A percentile compares a stretch with the other conserved stretches of the same genome.
Evolutionary conservation across 2,888 invertebrate genomes (phyloP).

Genomic region (Dryobota labecula): DNA sequence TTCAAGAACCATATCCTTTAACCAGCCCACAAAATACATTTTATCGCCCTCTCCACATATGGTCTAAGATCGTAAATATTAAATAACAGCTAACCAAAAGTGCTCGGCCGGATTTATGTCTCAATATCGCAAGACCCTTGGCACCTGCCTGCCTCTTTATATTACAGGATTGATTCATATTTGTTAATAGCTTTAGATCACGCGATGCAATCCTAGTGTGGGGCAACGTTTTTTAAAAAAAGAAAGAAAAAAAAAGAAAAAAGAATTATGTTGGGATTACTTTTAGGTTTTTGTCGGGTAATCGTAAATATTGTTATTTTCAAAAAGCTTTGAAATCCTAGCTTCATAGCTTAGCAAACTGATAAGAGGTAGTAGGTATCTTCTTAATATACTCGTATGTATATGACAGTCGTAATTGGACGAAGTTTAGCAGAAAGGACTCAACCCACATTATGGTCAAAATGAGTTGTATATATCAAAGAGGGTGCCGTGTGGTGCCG

Average conservation of each 20-base stretch:
- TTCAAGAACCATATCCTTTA: not conserved
- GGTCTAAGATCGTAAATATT: conserved; percentile 77
- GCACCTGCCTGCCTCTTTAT: conserved; percentile 69
- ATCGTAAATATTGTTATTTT: not conserved
- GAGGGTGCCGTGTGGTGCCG: too few relatives aligned
- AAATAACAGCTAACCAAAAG: conserved; percentile 79
- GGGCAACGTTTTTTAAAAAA: too few relatives aligned
- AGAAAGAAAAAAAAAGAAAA: too few relatives aligned
- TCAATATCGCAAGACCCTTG: conserved; percentile 82
- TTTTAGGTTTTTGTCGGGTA: conserved; percentile 13
- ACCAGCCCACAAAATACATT: conserved; percentile 16
- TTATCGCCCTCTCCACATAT: conserved; percentile 51
- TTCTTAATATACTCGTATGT: too few relatives aligned
- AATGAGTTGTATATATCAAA: too few relatives aligned
- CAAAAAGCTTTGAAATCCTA: not conserved
- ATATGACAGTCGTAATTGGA: too few relatives aligned
- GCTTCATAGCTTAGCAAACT: not conserved
- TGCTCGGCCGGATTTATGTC: conserved; percentile 81
- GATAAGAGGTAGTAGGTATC: too few relatives aligned
- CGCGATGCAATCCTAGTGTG: too few relatives aligned
- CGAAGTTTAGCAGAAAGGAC: too few relatives aligned
- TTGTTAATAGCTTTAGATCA: conserved; percentile 76
- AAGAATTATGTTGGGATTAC: conserved; percentile 42
- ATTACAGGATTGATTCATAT: conserved; percentile 75
- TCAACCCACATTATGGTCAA: too few relatives aligned